A percentile compares a stretch with the other conserved stretches of the same genome.
These are phyloP conservation scores for Lasioglossum oenotherae DNA, from an alignment of 2,888 invertebrate genomes.

Conservation along the genomic window DNA sequence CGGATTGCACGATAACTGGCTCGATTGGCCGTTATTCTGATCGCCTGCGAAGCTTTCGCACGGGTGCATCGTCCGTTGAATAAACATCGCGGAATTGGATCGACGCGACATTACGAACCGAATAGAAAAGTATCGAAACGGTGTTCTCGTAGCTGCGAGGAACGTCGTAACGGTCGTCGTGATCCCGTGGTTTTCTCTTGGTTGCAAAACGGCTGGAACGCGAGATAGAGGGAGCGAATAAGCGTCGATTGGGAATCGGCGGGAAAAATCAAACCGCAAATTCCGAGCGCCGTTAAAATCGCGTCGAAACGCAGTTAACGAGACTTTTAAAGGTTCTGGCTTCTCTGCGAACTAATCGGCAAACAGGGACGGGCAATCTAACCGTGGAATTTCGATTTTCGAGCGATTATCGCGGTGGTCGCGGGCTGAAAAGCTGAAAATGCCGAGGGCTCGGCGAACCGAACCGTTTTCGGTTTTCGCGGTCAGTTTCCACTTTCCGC, in stretches of 20 bases:
- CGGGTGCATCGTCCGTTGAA: constrained; percentile 12
- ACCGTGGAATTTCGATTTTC: constrained; percentile 17
- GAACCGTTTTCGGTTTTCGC: constrained; percentile 3
- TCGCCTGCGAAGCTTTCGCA: constrained; percentile 33
- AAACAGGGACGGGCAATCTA: background rate
- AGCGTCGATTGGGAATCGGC: background rate
- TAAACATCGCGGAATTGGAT: constrained; percentile 41
- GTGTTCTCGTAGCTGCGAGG: constrained; percentile 3
- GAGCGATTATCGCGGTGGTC: background rate
- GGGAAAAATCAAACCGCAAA: background rate
- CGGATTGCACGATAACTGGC: constrained; percentile 54
- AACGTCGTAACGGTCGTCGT: background rate
- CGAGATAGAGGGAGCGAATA: background rate
- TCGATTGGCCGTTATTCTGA: constrained; percentile 60
- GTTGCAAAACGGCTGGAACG: background rate
- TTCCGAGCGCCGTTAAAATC: background rate
- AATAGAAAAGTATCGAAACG: constrained; percentile 12
- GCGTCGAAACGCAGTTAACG: background rate
- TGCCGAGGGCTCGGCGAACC: background rate
- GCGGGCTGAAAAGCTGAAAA: background rate
- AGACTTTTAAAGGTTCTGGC: constrained; percentile 12
- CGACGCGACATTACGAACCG: background rate
- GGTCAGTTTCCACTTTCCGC: background rate
- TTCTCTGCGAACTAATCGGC: constrained; percentile 20
- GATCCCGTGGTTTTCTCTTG: background rate